Conservation (phyloP, 2,113 vertebrate genomes). For the Esox niger region DNA sequence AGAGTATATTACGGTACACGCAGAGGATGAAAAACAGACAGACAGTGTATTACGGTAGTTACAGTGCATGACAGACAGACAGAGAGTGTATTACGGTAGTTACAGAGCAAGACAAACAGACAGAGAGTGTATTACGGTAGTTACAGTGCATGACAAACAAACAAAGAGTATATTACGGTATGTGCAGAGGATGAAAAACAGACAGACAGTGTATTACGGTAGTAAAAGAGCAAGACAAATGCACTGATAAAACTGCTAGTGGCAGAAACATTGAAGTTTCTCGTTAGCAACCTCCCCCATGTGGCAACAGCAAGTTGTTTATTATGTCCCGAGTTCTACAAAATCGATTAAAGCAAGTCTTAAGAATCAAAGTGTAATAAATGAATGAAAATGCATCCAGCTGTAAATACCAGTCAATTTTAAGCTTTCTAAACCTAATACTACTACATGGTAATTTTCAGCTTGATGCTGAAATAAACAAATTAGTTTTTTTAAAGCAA, state of each 20-base stretch:
- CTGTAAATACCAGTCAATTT: constrained; percentile 99
- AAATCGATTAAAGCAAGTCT: constrained; percentile 97
- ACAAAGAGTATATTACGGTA: too few relatives aligned
- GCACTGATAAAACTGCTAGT: constrained; percentile 87
- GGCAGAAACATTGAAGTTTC: constrained; percentile 95
- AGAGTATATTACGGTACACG: too few relatives aligned
- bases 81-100: too few relatives aligned
- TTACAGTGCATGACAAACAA: too few relatives aligned
- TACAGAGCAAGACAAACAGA: too few relatives aligned
- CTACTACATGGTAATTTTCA: constrained; percentile 96
- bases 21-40: too few relatives aligned
- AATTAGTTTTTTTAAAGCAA: constrained; percentile 85
- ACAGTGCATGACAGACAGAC: too few relatives aligned
- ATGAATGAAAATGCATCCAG: constrained; percentile 99
- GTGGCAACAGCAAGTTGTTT: constrained; percentile 97
- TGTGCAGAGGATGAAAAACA: too few relatives aligned
- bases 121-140: too few relatives aligned
- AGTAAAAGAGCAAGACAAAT: constrained; percentile 91
- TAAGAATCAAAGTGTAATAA: constrained; percentile 99
- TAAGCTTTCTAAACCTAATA: constrained; percentile 97
- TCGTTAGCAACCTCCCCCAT: constrained; percentile 93
- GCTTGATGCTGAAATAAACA: constrained; percentile 94
- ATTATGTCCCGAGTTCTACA: constrained; percentile 95
- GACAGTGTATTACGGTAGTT: too few relatives aligned
- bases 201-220: constrained; percentile 84